Evolutionary conservation across 2,888 invertebrate genomes (phyloP).

Genomic region (Cyclophora punctaria): DNA sequence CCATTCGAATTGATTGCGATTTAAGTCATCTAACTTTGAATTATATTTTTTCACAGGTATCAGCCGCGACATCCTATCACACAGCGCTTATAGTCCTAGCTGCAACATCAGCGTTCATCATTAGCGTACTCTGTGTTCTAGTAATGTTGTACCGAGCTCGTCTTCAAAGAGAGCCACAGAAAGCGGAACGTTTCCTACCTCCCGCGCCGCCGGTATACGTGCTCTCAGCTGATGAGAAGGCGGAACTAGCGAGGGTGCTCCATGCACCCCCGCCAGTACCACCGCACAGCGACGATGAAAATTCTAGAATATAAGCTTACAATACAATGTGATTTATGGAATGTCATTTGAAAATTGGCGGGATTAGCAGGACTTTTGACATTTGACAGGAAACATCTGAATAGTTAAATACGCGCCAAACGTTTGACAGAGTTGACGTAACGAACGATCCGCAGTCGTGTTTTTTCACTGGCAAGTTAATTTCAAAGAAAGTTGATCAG

Average conservation of each 20-base stretch:
- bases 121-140: slow-evolving; percentile 83
- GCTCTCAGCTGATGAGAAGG: slow-evolving; percentile 79
- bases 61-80: slow-evolving; percentile 82
- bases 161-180: slow-evolving; percentile 67
- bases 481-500: too few species aligned
- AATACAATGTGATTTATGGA: background rate
- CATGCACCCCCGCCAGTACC: slow-evolving; percentile 50
- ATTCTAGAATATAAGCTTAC: slow-evolving; percentile 35
- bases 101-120: slow-evolving; percentile 85
- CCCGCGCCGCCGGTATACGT: slow-evolving; percentile 80
- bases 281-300: slow-evolving; percentile 34
- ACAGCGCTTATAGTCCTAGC: slow-evolving; percentile 85
- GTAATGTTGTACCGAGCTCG: slow-evolving; percentile 82
- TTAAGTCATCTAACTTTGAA: too few species aligned
- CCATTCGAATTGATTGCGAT: too few species aligned
- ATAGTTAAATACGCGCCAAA: too few species aligned
- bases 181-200: slow-evolving; percentile 77
- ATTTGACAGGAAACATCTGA: too few species aligned
- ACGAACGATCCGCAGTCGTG: too few species aligned
- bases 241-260: slow-evolving; percentile 61
- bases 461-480: too few species aligned
- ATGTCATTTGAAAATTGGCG: too few species aligned
- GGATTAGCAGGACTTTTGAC: too few species aligned
- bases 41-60: slow-evolving; percentile 45
- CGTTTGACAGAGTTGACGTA: too few species aligned